Percentiles rank a stretch among this genome's conserved stretches.
Conservation (phyloP, 2,113 vertebrate genomes). For the Mola mola region DNA sequence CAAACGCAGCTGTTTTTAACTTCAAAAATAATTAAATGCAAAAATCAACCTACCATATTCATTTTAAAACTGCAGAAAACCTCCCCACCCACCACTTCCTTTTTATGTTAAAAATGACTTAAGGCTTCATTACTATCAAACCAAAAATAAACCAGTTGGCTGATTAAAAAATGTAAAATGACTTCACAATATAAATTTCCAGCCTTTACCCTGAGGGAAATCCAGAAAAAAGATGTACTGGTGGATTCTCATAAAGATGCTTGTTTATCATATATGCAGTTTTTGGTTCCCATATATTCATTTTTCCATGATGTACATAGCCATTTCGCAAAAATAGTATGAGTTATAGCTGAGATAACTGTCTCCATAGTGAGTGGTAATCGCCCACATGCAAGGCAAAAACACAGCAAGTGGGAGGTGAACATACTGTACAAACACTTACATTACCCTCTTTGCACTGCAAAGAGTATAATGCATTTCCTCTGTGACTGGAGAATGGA, state of each 20-base stretch:
- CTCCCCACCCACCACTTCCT: slow-evolving; percentile 32
- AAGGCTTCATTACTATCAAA: slow-evolving; percentile 3
- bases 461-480: too few relatives aligned
- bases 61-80: slow-evolving; percentile 2
- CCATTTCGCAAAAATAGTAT: slow-evolving; percentile 36
- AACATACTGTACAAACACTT: slow-evolving; percentile 62
- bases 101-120: slow-evolving; percentile 8
- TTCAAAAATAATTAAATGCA: not conserved
- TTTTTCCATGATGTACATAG: slow-evolving; percentile 32
- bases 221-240: not conserved
- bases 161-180: slow-evolving; percentile 14
- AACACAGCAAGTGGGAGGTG: slow-evolving; percentile 74
- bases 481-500: slow-evolving; percentile 26
- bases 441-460: slow-evolving; percentile 27
- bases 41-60: not conserved
- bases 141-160: not conserved
- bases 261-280: slow-evolving; percentile 1
- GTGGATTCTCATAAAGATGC: not conserved
- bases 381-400: slow-evolving; percentile 66
- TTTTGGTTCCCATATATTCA: slow-evolving; percentile 3
- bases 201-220: not conserved
- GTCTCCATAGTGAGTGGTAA: slow-evolving; percentile 65
- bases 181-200: not conserved
- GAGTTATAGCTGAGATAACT: slow-evolving; percentile 65
- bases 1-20: not conserved